phyloP scores from a whole-genome alignment of 2,797 vertebrate genomes.

The Callimico goeldii region DNA sequence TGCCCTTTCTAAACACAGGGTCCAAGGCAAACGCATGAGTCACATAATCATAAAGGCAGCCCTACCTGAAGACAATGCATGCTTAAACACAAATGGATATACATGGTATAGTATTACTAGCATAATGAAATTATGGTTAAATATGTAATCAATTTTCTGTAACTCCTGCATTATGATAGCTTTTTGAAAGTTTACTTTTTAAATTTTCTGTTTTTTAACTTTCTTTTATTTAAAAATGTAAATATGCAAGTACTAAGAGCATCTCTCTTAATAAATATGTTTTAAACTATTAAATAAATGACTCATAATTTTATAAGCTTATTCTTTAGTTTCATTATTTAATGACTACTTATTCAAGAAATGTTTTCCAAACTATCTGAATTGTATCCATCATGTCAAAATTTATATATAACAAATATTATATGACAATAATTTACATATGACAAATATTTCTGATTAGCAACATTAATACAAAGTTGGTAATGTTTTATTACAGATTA shows the following conservation, averaged over 20 bases:
- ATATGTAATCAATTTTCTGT: background rate
- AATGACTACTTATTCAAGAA: background rate
- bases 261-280: background rate
- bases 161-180: background rate
- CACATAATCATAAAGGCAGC: background rate
- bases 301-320: background rate
- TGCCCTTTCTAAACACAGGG: background rate
- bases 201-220: background rate
- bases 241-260: background rate
- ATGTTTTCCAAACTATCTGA: background rate
- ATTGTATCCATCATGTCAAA: background rate
- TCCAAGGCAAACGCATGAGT: background rate
- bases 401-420: background rate
- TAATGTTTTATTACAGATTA: background rate
- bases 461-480: background rate
- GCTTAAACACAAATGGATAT: background rate
- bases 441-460: background rate
- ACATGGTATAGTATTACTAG: background rate
- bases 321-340: background rate
- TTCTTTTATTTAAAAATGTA: background rate
- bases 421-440: background rate
- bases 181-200: background rate
- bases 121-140: background rate
- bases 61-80: background rate
- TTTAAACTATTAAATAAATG: background rate